These are phyloP conservation scores for Zelleria hepariella DNA, from an alignment of 2,888 invertebrate genomes.

Conservation along the genomic window DNA sequence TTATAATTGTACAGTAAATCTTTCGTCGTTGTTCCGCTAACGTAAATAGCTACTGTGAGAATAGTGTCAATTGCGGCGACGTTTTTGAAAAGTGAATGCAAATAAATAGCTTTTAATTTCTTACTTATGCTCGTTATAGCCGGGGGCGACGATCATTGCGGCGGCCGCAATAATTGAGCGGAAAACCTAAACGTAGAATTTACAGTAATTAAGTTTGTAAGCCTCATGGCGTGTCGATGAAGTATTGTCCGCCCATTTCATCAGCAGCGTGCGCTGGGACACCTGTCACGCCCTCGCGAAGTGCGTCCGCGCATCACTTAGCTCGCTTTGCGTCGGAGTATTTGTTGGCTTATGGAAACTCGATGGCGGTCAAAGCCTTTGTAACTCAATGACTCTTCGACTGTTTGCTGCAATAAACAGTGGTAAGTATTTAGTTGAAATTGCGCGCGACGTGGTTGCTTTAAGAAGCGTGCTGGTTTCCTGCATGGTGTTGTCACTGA, in stretches of 20 bases:
- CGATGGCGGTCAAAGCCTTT: neutral
- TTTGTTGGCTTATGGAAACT: neutral
- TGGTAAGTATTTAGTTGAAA: too few species aligned
- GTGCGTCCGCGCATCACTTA: slow-evolving; percentile 26
- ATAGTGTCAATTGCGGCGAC: neutral
- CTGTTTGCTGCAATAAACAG: neutral
- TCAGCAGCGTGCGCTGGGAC: slow-evolving; percentile 6
- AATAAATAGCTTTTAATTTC: neutral
- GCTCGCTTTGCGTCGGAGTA: slow-evolving; percentile 22
- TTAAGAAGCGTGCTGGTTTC: too few species aligned
- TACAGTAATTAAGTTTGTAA: neutral
- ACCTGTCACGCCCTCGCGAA: slow-evolving; percentile 27
- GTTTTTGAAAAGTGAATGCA: neutral
- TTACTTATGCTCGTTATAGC: neutral
- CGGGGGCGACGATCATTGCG: neutral
- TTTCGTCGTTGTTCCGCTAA: neutral
- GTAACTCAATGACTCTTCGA: neutral
- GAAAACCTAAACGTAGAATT: neutral
- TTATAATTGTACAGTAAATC: too few species aligned
- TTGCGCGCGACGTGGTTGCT: too few species aligned
- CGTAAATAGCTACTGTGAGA: neutral
- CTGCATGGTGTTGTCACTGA: too few species aligned
- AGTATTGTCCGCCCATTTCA: slow-evolving; percentile 9
- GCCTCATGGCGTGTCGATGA: neutral
- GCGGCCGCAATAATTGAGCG: neutral